Conservation (phyloP, 2,113 vertebrate species). For the Bos indicus region DNA sequence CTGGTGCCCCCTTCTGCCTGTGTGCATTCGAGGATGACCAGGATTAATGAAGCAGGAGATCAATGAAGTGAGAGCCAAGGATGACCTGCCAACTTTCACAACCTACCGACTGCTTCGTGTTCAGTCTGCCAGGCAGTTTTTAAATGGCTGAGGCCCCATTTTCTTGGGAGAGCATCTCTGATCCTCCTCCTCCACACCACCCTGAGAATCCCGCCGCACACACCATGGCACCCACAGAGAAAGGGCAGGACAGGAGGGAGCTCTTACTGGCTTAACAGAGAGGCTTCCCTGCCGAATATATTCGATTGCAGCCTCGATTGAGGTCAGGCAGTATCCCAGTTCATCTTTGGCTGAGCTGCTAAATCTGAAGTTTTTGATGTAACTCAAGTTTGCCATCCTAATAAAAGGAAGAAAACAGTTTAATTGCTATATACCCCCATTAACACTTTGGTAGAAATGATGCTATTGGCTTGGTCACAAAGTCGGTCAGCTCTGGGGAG, state of each 20-base stretch:
- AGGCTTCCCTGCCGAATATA: constrained; percentile 94
- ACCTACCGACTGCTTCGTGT: neutral
- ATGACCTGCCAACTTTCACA: neutral
- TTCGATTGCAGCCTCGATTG: constrained; percentile 92
- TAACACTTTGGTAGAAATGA: neutral
- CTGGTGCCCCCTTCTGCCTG: neutral
- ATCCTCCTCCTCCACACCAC: neutral
- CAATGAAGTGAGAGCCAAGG: fast-evolving
- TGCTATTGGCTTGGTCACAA: fast-evolving
- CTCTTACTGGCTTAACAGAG: constrained; percentile 80
- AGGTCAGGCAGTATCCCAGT: constrained; percentile 95
- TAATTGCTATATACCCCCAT: neutral
- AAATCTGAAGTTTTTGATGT: constrained; percentile 97
- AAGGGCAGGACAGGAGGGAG: neutral
- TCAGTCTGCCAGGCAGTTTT: neutral
- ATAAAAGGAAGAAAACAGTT: constrained; percentile 1
- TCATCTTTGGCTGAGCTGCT: constrained; percentile 93
- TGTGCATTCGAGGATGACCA: neutral
- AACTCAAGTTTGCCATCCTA: constrained; percentile 98
- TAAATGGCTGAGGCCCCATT: neutral
- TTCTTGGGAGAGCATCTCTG: neutral
- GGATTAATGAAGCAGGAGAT: neutral
- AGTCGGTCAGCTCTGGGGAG: fast-evolving
- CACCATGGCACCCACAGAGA: fast-evolving
- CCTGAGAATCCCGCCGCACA: neutral